A percentile compares a stretch with the other conserved stretches of the same genome.
Evolutionary conservation across 2,113 vertebrate species (phyloP).

Genomic region (Edolisoma coerulescens): DNA sequence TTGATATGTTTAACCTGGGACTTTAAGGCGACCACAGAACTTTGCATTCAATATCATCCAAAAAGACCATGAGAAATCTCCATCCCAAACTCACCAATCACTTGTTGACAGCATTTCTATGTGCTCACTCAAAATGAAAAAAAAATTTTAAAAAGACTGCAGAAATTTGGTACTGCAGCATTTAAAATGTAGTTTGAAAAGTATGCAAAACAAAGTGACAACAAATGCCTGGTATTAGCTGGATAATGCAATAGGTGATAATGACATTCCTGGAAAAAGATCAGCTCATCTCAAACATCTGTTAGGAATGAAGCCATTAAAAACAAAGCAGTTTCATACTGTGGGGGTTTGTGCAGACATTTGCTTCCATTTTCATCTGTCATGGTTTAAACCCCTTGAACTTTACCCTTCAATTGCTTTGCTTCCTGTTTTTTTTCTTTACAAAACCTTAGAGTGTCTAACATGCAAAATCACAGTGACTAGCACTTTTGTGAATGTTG

Average conservation of each 20-base stretch:
- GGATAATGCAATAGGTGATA: not conserved
- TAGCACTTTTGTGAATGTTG: not conserved
- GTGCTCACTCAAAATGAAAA: not conserved
- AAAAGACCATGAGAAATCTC: not conserved
- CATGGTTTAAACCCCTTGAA: not conserved
- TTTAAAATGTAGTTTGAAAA: not conserved
- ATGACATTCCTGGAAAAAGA: conserved; percentile 17
- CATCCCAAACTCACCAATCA: not conserved
- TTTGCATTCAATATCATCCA: not conserved
- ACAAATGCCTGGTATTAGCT: not conserved
- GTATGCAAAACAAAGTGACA: not conserved
- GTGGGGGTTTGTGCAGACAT: not conserved
- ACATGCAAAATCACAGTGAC: not conserved
- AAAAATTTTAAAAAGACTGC: not conserved
- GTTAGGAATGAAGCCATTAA: not conserved
- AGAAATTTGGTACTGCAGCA: not conserved
- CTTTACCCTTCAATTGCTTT: not conserved
- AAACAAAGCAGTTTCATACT: not conserved
- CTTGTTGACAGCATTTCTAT: not conserved
- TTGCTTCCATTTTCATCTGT: not conserved
- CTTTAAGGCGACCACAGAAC: not conserved
- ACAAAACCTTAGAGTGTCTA: not conserved
- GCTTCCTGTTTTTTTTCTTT: not conserved
- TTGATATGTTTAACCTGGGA: not conserved
- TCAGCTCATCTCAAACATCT: conserved; percentile 36